Evolutionary conservation across 2,113 vertebrate species (phyloP).

Genomic region (Paedocypris sp.): DNA sequence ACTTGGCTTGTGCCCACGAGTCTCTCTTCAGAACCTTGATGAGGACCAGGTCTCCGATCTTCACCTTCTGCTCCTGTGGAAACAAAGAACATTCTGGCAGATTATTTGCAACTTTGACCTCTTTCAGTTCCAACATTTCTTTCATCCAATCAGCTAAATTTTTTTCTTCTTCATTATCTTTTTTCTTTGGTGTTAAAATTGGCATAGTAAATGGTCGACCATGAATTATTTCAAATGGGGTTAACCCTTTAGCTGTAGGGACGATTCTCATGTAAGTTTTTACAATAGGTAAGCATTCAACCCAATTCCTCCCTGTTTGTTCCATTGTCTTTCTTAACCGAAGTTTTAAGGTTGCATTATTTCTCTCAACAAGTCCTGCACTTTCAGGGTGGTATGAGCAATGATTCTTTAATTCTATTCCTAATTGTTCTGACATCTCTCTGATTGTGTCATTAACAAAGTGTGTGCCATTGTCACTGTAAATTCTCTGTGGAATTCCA

Average conservation of each 20-base stretch:
- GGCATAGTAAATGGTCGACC: background rate
- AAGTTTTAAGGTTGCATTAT: background rate
- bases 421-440: background rate
- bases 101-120: too few species aligned
- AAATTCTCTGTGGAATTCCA: background rate
- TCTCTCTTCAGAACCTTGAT: too few species aligned
- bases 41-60: too few species aligned
- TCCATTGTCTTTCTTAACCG: background rate
- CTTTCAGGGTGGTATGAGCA: background rate
- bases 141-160: too few species aligned
- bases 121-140: too few species aligned
- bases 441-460: too few species aligned
- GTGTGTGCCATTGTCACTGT: too few species aligned
- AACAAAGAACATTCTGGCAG: too few species aligned
- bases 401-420: background rate
- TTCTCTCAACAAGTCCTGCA: background rate
- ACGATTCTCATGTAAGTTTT: background rate
- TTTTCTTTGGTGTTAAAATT: too few species aligned
- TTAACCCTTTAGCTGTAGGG: background rate
- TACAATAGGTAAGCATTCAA: background rate
- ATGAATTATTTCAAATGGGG: background rate
- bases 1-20: too few species aligned
- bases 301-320: background rate
- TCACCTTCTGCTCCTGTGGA: too few species aligned
- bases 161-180: too few species aligned